Evolutionary conservation across 2,888 invertebrate genomes (phyloP).

Genomic region (Mimas tiliae): DNA sequence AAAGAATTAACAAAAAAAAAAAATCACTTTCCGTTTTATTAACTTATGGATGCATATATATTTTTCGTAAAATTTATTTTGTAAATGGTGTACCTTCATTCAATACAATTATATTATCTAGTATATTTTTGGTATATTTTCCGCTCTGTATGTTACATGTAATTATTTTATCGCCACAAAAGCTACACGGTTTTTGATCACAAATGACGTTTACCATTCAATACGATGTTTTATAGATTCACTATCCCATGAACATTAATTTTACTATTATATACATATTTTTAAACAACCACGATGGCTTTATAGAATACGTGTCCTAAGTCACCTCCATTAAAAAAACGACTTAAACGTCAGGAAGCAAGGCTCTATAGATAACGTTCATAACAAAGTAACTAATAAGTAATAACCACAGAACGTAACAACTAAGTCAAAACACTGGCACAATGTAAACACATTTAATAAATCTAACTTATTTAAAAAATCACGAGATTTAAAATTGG

Average conservation of each 20-base stretch:
- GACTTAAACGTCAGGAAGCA: neutral
- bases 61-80: too few species aligned
- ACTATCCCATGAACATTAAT: neutral
- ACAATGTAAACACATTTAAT: neutral
- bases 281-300: neutral
- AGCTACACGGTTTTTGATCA: slow-evolving; percentile 64
- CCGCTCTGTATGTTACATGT: slow-evolving; percentile 61
- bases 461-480: neutral
- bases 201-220: slow-evolving; percentile 44
- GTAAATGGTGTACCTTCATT: too few species aligned
- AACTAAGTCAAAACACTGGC: neutral
- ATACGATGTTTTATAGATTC: slow-evolving; percentile 26
- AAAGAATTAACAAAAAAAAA: too few species aligned
- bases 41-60: too few species aligned
- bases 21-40: too few species aligned
- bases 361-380: neutral
- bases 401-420: neutral
- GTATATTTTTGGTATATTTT: slow-evolving; percentile 47
- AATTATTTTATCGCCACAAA: slow-evolving; percentile 51
- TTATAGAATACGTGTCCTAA: neutral
- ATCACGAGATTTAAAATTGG: slow-evolving; percentile 34
- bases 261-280: neutral
- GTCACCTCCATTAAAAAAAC: neutral
- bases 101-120: neutral
- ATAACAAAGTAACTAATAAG: neutral